Percentiles rank a stretch among this genome's conserved stretches.
Evolutionary conservation across 2,113 vertebrate genomes (phyloP).

Genomic region (Polyodon spathula): DNA sequence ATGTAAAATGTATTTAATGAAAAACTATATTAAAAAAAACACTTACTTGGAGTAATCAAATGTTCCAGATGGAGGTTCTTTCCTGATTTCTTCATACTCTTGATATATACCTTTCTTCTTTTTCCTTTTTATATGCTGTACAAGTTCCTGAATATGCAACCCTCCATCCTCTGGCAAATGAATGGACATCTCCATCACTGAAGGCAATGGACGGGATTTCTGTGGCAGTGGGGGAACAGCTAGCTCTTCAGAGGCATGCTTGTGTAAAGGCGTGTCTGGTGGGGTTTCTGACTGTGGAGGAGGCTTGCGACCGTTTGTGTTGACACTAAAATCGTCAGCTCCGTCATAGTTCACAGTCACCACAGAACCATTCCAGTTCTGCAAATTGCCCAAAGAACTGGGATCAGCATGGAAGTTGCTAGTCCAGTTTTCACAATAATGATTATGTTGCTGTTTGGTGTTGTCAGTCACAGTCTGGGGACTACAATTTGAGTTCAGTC

Average conservation of each 20-base stretch:
- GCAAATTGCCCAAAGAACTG: constrained; percentile 41
- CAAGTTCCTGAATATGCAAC: constrained; percentile 49
- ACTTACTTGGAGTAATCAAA: constrained; percentile 67
- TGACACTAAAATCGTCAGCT: constrained; percentile 38
- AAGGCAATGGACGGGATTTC: constrained; percentile 53
- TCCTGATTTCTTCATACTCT: constrained; percentile 68
- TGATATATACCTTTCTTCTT: constrained; percentile 66
- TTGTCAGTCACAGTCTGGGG: constrained; percentile 42
- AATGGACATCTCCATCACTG: constrained; percentile 46
- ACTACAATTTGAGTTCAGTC: constrained; percentile 56
- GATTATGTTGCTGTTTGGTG: constrained; percentile 61
- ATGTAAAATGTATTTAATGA: too few relatives aligned
- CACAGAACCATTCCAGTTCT: constrained; percentile 65
- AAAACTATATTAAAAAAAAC: too few relatives aligned
- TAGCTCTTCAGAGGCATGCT: constrained; percentile 29
- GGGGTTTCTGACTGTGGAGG: constrained; percentile 65
- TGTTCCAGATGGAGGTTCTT: constrained; percentile 55
- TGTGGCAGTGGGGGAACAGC: constrained; percentile 62
- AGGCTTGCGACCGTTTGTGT: constrained; percentile 48
- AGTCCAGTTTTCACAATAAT: constrained; percentile 52
- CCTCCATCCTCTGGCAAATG: constrained; percentile 56
- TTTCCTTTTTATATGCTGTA: constrained; percentile 55
- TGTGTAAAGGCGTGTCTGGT: constrained; percentile 54
- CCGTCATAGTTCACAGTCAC: constrained; percentile 33
- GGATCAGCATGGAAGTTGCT: constrained; percentile 28